Percentiles rank a stretch among this genome's conserved stretches.
phyloP scores from a whole-genome alignment of 2,888 invertebrate species.

The Cartodere bifasciata region DNA sequence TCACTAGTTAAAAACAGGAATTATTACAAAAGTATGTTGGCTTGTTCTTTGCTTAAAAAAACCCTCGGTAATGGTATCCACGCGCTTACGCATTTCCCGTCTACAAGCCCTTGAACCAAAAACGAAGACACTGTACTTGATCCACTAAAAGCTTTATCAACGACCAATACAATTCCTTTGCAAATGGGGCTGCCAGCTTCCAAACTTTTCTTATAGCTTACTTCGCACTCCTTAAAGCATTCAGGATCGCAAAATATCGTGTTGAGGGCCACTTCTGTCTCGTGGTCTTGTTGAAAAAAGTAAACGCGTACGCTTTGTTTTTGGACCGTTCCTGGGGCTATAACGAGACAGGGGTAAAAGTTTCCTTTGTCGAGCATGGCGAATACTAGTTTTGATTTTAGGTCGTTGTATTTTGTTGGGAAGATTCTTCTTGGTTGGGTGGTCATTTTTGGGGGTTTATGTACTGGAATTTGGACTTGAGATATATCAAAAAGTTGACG shows the following conservation, averaged over 20 bases:
- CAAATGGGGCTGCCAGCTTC: slow-evolving; percentile 6
- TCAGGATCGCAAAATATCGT: slow-evolving; percentile 12
- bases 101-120: slow-evolving; percentile 6
- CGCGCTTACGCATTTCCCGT: slow-evolving; percentile 3
- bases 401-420: no score
- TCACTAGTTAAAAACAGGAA: background rate
- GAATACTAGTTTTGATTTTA: slow-evolving; percentile 13
- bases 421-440: no score
- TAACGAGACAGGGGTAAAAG: slow-evolving; percentile 13
- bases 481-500: no score
- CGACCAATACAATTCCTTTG: slow-evolving; percentile 11
- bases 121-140: slow-evolving; percentile 12
- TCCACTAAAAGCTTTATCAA: slow-evolving; percentile 6
- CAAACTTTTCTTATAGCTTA: slow-evolving; percentile 10
- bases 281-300: slow-evolving; percentile 13
- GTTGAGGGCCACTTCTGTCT: slow-evolving; percentile 13
- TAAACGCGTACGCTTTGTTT: slow-evolving; percentile 13
- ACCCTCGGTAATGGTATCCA: slow-evolving; percentile 15
- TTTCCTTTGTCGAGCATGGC: slow-evolving; percentile 10
- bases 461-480: no score
- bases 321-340: slow-evolving; percentile 9
- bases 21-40: background rate
- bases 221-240: slow-evolving; percentile 12
- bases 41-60: slow-evolving; percentile 13
- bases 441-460: no score